Evolutionary conservation across 64 coral and sea anemone species (phyloP).

Genomic region (Trachythela sp.): DNA sequence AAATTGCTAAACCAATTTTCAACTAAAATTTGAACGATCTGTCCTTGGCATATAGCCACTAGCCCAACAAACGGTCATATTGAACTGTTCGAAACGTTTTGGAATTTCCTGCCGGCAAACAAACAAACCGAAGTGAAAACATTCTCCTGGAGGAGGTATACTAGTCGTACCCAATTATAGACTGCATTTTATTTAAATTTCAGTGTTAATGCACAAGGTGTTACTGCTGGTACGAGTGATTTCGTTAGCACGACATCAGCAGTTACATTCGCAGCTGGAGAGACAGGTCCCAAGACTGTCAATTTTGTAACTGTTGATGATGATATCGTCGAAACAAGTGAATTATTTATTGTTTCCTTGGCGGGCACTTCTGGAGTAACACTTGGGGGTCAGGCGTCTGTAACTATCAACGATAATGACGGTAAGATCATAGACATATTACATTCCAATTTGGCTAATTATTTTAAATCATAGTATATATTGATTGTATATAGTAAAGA

Average conservation of each 20-base stretch:
- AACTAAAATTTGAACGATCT: too few relatives aligned
- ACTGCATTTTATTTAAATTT: neutral
- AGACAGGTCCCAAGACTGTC: neutral
- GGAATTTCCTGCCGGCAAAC: too few relatives aligned
- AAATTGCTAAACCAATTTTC: too few relatives aligned
- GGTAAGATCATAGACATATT: neutral
- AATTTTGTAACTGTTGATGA: neutral
- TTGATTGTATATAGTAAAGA: neutral
- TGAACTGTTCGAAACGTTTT: too few relatives aligned
- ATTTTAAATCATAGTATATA: neutral
- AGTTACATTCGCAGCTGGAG: neutral
- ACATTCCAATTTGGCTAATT: too few relatives aligned
- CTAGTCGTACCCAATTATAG: too few relatives aligned
- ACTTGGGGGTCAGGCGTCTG: neutral
- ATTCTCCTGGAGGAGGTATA: too few relatives aligned
- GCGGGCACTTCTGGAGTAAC: neutral
- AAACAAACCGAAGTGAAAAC: neutral
- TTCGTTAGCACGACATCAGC: neutral
- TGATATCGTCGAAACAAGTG: neutral
- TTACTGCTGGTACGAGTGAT: neutral
- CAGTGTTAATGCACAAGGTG: neutral
- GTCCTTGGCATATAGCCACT: too few relatives aligned
- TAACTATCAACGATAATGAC: neutral
- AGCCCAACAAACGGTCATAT: too few relatives aligned
- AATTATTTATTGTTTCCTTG: neutral